Evolutionary conservation across 2,113 vertebrate genomes (phyloP).

Genomic region (Strix aluco): DNA sequence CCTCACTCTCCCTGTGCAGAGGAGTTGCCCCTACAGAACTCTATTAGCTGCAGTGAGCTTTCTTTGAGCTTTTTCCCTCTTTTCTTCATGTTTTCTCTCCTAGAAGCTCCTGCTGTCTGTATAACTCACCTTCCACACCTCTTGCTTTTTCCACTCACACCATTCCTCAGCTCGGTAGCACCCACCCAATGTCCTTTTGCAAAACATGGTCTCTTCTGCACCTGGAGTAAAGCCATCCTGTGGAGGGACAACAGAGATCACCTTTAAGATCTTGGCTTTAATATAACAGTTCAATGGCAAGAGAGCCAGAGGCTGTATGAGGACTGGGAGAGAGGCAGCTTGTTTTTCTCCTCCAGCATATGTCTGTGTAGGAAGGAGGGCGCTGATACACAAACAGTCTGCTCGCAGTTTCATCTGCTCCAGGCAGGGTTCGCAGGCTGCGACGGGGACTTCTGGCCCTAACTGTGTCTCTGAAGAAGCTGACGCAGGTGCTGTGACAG

Average conservation of each 20-base stretch:
- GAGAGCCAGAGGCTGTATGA: fast-evolving
- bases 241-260: background rate
- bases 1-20: background rate
- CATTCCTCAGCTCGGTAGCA: background rate
- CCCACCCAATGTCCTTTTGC: background rate
- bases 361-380: constrained; percentile 49
- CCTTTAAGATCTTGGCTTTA: background rate
- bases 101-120: background rate
- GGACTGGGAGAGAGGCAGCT: constrained; percentile 6
- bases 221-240: background rate
- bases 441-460: background rate
- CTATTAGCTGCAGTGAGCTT: background rate
- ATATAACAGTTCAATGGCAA: background rate
- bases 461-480: background rate
- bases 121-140: background rate
- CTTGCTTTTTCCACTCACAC: background rate
- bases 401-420: background rate
- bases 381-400: constrained; percentile 31
- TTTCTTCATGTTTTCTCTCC: background rate
- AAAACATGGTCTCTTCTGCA: background rate
- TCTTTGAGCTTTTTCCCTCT: background rate
- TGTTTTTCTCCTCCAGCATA: constrained; percentile 25
- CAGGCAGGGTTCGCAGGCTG: background rate
- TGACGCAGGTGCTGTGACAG: background rate
- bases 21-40: background rate